These are phyloP conservation scores for Bungarus multicinctus DNA, from an alignment of 2,113 vertebrate genomes.

Conservation along the genomic window DNA sequence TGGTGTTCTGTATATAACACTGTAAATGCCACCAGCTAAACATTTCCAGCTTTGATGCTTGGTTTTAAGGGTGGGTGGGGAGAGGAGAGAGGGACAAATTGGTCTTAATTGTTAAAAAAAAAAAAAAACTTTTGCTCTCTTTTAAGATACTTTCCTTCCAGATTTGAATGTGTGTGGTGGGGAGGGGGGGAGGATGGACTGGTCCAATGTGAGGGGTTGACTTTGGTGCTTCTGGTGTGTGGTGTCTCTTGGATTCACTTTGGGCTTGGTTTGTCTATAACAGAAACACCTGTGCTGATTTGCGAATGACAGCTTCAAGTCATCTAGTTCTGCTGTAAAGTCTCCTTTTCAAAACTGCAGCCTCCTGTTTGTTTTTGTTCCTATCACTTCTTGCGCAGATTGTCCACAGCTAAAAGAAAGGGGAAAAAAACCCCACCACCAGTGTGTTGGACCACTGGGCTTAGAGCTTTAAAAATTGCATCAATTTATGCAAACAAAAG, in stretches of 20 bases:
- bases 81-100: background rate
- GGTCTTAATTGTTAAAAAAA: background rate
- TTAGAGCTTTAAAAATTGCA: slow-evolving; percentile 37
- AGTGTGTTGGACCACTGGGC: slow-evolving; percentile 23
- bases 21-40: background rate
- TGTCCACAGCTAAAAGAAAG: background rate
- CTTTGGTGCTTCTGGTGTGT: background rate
- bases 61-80: background rate
- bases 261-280: background rate
- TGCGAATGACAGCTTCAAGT: background rate
- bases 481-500: slow-evolving; percentile 34
- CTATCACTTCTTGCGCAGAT: background rate
- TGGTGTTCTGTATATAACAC: background rate
- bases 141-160: background rate
- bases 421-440: background rate
- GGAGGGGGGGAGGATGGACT: background rate
- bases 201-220: background rate
- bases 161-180: background rate
- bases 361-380: background rate
- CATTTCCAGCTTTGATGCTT: background rate
- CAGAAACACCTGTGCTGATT: background rate
- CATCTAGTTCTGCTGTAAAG: slow-evolving; percentile 15
- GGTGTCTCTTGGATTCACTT: background rate
- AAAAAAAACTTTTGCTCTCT: background rate
- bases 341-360: slow-evolving; percentile 3